Evolutionary conservation across 2,888 invertebrate genomes (phyloP), one percentile per base, ranked within the genome.

Genomic region (Graphium colonna): DNA sequence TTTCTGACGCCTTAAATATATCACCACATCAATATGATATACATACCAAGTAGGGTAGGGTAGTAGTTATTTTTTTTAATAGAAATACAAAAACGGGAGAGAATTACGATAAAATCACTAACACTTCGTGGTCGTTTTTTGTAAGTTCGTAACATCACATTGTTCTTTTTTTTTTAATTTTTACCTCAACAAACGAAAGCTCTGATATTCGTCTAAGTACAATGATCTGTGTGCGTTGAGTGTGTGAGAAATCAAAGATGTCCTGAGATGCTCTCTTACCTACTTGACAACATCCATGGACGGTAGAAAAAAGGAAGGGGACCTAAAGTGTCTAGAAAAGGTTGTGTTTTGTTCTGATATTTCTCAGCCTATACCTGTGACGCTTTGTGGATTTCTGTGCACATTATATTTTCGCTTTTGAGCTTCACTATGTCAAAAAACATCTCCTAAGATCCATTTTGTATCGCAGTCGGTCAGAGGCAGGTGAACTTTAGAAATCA

Each of bases 271-370:
- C 21, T 60, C 58, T 54, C 56, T 65, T 64, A 52, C 52, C 63
- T 64, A 65, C 38, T 50, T 55, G 73, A 87, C 85, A 81, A 87
- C 86, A 87, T 68, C 74, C 65, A 85, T 87, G 87, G 87, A 87
- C 87, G 87, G 87, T 83, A 75, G 81, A 82, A 85, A 82, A 74
- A 70, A 72, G 61, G 63, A 61, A 57, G 62, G 66, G 62, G 58
- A 60, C 56, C 54, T 53, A 65, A 48, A 47, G 15, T 40, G 53
- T 40, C 39, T 49, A 15, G 36, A 26, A 43, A 18, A 13, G 8
- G 12, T n/a, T 15, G 9, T 33, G 33, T 38, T 10, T 36, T 12
- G n/a, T 5, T 13, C 12, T 9, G 36, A 10, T n/a, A 33, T 33
- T n/a, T n/a, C n/a, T 33, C 36, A 36, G n/a, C 1, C 12, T 12